Evolutionary conservation across 2,113 vertebrate species (phyloP).

Genomic region (Hippocampus barbouri): DNA sequence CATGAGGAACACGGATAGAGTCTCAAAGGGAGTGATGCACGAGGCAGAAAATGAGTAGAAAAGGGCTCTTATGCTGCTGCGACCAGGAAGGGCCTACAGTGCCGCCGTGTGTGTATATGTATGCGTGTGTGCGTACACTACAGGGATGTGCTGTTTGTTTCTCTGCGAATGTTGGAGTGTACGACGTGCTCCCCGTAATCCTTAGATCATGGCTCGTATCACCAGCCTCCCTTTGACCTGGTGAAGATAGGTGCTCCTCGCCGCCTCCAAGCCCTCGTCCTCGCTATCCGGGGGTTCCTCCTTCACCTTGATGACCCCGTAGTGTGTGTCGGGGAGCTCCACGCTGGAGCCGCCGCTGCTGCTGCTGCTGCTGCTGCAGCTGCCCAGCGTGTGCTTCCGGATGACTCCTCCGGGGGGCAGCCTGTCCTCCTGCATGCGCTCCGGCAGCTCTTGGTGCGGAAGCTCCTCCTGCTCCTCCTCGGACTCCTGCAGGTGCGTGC

Average conservation of each 20-base stretch:
- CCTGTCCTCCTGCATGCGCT: conserved; percentile 84
- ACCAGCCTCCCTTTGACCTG: conserved; percentile 96
- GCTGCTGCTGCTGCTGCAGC: conserved; percentile 63
- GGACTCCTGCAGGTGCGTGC: conserved; percentile 85
- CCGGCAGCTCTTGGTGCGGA: conserved; percentile 71
- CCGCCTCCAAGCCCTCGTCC: conserved; percentile 84
- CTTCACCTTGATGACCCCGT: conserved; percentile 89
- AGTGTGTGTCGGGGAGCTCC: conserved; percentile 74
- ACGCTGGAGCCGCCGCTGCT: conserved; percentile 53
- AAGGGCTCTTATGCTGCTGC: conserved; percentile 31
- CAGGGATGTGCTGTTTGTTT: conserved; percentile 31
- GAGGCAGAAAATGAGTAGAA: conserved; percentile 39
- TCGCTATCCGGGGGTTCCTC: conserved; percentile 90
- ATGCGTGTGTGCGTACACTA: conserved; percentile 24
- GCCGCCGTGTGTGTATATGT: conserved; percentile 28
- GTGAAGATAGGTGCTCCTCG: conserved; percentile 90
- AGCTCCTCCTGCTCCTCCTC: conserved; percentile 92
- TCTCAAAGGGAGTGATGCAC: conserved; percentile 38
- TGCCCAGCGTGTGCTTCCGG: conserved; percentile 80
- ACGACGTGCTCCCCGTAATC: conserved; percentile 45
- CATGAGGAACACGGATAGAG: conserved; percentile 67
- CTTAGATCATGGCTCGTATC: conserved; percentile 95
- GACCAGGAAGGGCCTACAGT: conserved; percentile 51
- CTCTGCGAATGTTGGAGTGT: conserved; percentile 56
- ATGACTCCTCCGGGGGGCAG: conserved; percentile 77